Conservation (phyloP, 53 echinoderm and acorn worm genomes). For the Paracentrotus lividus region DNA sequence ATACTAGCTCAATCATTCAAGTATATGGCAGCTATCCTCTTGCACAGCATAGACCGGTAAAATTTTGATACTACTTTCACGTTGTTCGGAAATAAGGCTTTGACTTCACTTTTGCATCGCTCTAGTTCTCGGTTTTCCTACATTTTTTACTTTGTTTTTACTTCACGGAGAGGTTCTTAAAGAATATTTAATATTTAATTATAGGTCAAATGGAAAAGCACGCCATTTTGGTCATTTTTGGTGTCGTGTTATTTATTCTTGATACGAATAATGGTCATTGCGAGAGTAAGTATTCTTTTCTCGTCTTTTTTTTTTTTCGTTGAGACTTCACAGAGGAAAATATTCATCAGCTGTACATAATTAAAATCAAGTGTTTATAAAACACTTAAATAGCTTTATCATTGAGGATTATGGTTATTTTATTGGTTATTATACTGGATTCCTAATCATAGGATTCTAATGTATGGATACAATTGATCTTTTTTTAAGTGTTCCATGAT, state of each 20-base stretch:
- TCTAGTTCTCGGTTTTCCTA: no score
- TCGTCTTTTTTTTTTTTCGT: neutral
- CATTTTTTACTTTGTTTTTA: neutral
- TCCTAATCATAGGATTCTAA: neutral
- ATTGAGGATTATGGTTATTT: no score
- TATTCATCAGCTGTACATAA: neutral
- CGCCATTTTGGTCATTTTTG: neutral
- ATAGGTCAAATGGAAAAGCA: neutral
- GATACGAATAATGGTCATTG: neutral
- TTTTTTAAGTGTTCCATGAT: no score
- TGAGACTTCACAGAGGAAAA: neutral
- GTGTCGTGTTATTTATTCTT: neutral
- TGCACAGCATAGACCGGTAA: neutral
- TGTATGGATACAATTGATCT: neutral
- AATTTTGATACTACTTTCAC: neutral
- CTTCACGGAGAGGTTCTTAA: neutral
- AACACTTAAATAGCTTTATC: no score
- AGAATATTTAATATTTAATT: neutral
- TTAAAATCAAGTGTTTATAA: neutral
- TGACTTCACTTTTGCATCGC: no score
- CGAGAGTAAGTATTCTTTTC: neutral
- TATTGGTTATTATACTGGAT: neutral
- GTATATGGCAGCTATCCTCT: neutral
- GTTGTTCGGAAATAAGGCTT: no score
- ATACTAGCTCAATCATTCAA: neutral